Base-by-base conservation (phyloP, 2,888 invertebrate genomes). In the Rambutsinella grinnellia region DNA sequence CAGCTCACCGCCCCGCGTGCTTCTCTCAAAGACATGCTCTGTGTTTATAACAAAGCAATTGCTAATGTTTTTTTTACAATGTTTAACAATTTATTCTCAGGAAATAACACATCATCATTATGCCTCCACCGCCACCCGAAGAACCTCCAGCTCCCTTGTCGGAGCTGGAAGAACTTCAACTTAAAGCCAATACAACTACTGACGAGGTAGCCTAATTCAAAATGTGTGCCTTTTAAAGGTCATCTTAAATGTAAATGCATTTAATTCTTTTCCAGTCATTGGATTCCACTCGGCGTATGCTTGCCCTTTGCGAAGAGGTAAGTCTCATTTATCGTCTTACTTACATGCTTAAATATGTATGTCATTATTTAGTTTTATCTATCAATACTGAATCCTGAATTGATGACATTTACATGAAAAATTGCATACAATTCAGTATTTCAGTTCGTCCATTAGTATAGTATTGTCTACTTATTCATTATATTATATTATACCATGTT, bases 281-380 rank as follows among this genome's bases (percentile, higher is more conserved):
- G 91, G 95, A 96, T 87, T 94, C 94, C 86, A 96, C 95, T 82
- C 90, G 95, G 86, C 94, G 95, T 85, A 96, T 96, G 96, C 90
- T 96, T 90, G 90, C 92, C 84, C 90, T 95, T 88, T 96, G 95
- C 88, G 96, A 96, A 89, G 96, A 96, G 93, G 94, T 94, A 90
- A 92, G 91, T 89, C 3, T 47, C 17, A 49, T 56, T 2, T 10
- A 10, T 46, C 15, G 17, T 17, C 3, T 6, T 46, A n/a, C 17
- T 46, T 6, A 46, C n/a, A n/a, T n/a, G n/a, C n/a, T n/a, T n/a
- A n/a, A n/a, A n/a, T n/a, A n/a, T n/a, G n/a, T n/a, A n/a, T n/a
- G n/a, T n/a, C n/a, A n/a, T n/a, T n/a, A n/a, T n/a, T n/a, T n/a
- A n/a, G n/a, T n/a, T n/a, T n/a, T n/a, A n/a, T n/a, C n/a, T n/a